phyloP scores from a whole-genome alignment of 2,113 vertebrate genomes.

The Periophthalmodon schlosseri region DNA sequence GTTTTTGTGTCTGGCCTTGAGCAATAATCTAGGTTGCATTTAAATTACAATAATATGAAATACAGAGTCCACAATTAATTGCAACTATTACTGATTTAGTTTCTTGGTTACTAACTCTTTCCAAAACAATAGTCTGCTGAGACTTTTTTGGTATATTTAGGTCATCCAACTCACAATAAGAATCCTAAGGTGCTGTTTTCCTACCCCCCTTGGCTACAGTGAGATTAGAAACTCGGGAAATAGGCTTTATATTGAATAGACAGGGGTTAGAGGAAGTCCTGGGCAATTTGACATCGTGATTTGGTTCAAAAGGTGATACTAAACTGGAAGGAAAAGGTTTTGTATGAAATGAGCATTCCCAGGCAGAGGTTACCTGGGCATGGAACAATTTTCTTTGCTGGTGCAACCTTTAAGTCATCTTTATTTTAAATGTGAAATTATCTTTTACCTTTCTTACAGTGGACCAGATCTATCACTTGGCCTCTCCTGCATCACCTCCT shows the following conservation, averaged over 20 bases:
- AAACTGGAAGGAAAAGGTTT: neutral
- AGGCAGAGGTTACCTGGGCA: neutral
- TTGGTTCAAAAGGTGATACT: neutral
- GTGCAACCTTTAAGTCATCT: neutral
- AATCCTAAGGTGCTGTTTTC: neutral
- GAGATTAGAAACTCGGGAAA: neutral
- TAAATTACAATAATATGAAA: no score
- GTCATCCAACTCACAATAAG: neutral
- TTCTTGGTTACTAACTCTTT: no score
- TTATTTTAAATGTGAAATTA: neutral
- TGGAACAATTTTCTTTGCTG: neutral
- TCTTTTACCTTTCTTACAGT: slow-evolving; percentile 71
- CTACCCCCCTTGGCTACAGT: neutral
- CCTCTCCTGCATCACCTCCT: slow-evolving; percentile 97
- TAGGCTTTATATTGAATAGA: neutral
- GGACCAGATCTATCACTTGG: slow-evolving; percentile 98
- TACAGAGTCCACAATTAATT: no score
- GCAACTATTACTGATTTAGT: no score
- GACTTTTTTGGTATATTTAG: neutral
- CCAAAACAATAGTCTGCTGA: no score
- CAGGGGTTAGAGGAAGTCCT: neutral
- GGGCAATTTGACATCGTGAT: neutral
- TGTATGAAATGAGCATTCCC: neutral
- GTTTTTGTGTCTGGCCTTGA: neutral
- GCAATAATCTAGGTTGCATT: no score